Evolutionary conservation across 2,113 vertebrate genomes (phyloP), one percentile per base, ranked within the genome.

Genomic region (Anolis carolinensis): DNA sequence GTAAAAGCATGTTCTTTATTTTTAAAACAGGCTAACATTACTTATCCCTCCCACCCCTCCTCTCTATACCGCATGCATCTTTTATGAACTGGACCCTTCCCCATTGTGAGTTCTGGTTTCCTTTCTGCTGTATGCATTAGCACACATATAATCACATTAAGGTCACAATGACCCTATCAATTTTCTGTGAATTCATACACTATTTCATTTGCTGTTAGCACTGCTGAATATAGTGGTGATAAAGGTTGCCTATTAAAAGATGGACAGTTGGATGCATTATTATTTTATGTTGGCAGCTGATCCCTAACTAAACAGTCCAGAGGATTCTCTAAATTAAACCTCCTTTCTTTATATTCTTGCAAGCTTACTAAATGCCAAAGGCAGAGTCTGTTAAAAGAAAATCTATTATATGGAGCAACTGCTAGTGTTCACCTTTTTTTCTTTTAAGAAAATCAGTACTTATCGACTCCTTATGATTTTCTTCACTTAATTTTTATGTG

Each of bases 251-350:
- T 92, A 93, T 93, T 92, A 92, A 91, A 90, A 95, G 95, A 93
- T 73, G 91, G 94, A 92, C 92, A 93, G 92, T 92, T 88, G 92
- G 93, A 92, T 86, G 87, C 92, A 95, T 96, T 96, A 95, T 95
- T 96, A 95, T 96, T 96, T 96, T 84, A 96, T 94, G 91, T 84
- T 94, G 93, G 89, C 86, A 87, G 83, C 89, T 94, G 94, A 96
- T 96, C 89, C 89, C 83, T 89, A 93, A 88, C 91, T 91, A 95
- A 93, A 93, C 87, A 95, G 91, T 91, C 89, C 86, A 94, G 83
- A 89, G 93, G 90, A 20, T 68, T 59, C 81, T 95, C 91, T 94
- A 95, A 95, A 96, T 96, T 94, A 96, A 95, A 95, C 86, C 92
- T 94, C 16, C 63, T 68, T 93, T 93, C 91, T 92, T 95, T 94